Percentiles rank a stretch among this genome's conserved stretches.
Conservation (phyloP, 2,113 vertebrate genomes). For the Scomber scombrus region DNA sequence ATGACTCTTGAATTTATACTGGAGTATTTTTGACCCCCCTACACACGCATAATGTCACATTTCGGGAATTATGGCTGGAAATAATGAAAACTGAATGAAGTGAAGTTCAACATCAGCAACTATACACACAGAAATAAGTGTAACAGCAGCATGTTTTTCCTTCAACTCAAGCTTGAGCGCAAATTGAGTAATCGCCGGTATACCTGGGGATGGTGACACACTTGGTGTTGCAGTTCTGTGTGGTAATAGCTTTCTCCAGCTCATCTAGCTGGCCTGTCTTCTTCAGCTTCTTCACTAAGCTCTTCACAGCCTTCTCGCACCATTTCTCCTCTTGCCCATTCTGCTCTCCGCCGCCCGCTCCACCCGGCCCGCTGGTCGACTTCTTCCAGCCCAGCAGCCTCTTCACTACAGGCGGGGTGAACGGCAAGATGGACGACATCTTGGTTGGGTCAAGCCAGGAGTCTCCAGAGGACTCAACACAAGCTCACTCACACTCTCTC, state of each 20-base stretch:
- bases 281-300: slow-evolving; percentile 98
- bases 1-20: not conserved
- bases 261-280: slow-evolving; percentile 98
- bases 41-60: not conserved
- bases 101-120: not conserved
- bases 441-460: slow-evolving; percentile 56
- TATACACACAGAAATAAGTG: not conserved
- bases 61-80: not conserved
- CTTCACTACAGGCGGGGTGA: slow-evolving; percentile 99
- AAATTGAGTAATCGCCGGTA: slow-evolving; percentile 5
- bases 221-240: slow-evolving; percentile 98
- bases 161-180: not conserved
- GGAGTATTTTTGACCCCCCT: not conserved
- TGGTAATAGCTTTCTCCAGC: slow-evolving; percentile 98
- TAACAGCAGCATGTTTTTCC: not conserved
- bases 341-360: slow-evolving; percentile 91
- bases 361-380: slow-evolving; percentile 88
- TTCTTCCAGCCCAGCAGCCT: slow-evolving; percentile 98
- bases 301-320: slow-evolving; percentile 99
- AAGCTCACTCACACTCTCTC: slow-evolving; percentile 2
- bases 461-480: slow-evolving; percentile 58
- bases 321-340: slow-evolving; percentile 99
- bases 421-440: slow-evolving; percentile 99
- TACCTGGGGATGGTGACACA: slow-evolving; percentile 99
- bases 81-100: not conserved